phyloP scores from a whole-genome alignment of 2,113 vertebrate genomes.

The Dromiciops gliroides region DNA sequence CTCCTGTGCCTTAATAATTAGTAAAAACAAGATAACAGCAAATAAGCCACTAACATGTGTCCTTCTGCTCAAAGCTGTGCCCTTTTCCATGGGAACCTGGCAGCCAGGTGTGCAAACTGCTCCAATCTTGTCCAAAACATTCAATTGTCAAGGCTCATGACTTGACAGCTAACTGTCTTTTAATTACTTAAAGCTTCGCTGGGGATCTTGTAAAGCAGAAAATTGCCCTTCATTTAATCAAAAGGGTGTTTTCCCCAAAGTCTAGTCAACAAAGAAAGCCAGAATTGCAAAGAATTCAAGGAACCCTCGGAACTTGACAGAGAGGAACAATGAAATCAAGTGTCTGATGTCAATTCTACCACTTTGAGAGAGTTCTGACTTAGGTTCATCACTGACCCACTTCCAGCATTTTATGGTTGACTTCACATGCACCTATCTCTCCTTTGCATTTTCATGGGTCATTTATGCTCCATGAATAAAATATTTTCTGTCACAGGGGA shows the following conservation, averaged over 20 bases:
- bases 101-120: not conserved
- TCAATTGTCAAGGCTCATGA: not conserved
- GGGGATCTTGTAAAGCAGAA: not conserved
- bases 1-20: not conserved
- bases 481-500: no score
- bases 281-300: not conserved
- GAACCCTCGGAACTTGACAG: not conserved
- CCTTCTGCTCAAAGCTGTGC: not conserved
- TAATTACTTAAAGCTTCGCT: not conserved
- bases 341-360: not conserved
- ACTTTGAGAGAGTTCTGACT: not conserved
- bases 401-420: not conserved
- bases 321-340: not conserved
- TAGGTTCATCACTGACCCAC: not conserved
- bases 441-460: not conserved
- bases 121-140: not conserved
- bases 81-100: no score
- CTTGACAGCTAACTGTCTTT: not conserved
- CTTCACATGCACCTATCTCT: not conserved
- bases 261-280: slow-evolving; percentile 2
- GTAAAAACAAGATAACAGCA: not conserved
- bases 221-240: slow-evolving; percentile 1
- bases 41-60: not conserved
- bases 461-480: not conserved
- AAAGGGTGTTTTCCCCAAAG: not conserved